A percentile compares a stretch with the other conserved stretches of the same genome.
Evolutionary conservation across 2,113 vertebrate genomes (phyloP).

Genomic region (Percina caprodes): DNA sequence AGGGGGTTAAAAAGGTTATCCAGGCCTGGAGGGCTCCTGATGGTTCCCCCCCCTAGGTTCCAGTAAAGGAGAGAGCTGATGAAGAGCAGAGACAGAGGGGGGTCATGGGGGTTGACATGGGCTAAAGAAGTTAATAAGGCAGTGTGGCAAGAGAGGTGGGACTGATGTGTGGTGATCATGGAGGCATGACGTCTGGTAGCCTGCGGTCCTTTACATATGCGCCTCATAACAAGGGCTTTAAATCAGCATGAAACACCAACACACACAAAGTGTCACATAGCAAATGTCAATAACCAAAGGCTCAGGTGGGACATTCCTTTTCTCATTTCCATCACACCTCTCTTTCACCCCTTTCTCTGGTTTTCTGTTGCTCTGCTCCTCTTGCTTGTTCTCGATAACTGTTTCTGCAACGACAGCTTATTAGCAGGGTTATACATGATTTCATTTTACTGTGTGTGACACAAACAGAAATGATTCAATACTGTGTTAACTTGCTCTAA

Average conservation of each 20-base stretch:
- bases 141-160: constrained; percentile 19
- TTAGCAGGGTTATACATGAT: constrained; percentile 55
- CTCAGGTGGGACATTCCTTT: constrained; percentile 38
- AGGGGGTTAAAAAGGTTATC: neutral
- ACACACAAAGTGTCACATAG: constrained; percentile 22
- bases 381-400: neutral
- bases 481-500: constrained; percentile 43
- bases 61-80: constrained; percentile 15
- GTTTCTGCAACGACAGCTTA: constrained; percentile 37
- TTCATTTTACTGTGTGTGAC: constrained; percentile 48
- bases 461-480: constrained; percentile 55
- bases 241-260: constrained; percentile 58
- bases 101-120: neutral
- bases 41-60: neutral
- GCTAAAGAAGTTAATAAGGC: constrained; percentile 30
- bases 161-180: constrained; percentile 18
- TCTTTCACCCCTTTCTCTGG: neutral
- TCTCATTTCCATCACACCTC: constrained; percentile 12
- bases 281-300: constrained; percentile 50
- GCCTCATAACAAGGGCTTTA: constrained; percentile 44
- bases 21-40: neutral
- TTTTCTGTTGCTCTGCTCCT: neutral
- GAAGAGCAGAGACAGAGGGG: neutral
- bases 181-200: constrained; percentile 60
- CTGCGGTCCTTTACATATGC: constrained; percentile 64